Conservation (phyloP, 2,888 invertebrate species). For the Tetrapedia diversipes region DNA sequence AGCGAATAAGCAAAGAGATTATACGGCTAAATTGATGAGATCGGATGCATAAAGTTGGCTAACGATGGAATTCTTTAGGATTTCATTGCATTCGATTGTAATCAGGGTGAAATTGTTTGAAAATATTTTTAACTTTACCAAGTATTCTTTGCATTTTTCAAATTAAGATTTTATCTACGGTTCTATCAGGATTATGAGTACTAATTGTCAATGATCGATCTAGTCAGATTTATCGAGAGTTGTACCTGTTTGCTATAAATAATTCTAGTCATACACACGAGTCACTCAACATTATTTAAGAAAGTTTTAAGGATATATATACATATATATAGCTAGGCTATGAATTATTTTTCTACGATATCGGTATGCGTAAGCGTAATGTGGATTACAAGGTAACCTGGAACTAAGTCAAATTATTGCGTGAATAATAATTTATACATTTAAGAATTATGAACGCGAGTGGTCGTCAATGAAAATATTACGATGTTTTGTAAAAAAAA, state of each 20-base stretch:
- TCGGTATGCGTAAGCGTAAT: background rate
- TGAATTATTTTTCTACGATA: conserved; percentile 51
- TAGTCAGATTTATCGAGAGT: conserved; percentile 33
- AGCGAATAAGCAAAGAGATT: conserved; percentile 78
- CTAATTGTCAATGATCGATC: background rate
- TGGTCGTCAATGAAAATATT: background rate
- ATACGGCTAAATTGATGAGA: conserved; percentile 77
- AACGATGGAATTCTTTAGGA: background rate
- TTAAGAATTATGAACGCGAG: background rate
- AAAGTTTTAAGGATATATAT: background rate
- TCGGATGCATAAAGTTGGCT: conserved; percentile 37
- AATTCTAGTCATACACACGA: conserved; percentile 47
- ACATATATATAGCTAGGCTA: too few species aligned
- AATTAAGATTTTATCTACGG: background rate
- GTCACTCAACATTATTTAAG: conserved; percentile 24
- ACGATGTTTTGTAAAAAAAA: conserved; percentile 63
- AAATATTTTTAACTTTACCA: background rate
- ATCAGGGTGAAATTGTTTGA: background rate
- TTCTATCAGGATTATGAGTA: background rate
- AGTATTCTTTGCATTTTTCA: background rate
- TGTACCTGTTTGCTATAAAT: conserved; percentile 27
- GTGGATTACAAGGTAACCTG: background rate
- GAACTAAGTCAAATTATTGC: conserved; percentile 12
- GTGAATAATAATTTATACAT: background rate
- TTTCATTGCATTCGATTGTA: background rate